Percentiles rank a stretch among this genome's conserved stretches.
Conservation (phyloP, 2,888 invertebrate genomes). For the Asteroscopus sphinx region DNA sequence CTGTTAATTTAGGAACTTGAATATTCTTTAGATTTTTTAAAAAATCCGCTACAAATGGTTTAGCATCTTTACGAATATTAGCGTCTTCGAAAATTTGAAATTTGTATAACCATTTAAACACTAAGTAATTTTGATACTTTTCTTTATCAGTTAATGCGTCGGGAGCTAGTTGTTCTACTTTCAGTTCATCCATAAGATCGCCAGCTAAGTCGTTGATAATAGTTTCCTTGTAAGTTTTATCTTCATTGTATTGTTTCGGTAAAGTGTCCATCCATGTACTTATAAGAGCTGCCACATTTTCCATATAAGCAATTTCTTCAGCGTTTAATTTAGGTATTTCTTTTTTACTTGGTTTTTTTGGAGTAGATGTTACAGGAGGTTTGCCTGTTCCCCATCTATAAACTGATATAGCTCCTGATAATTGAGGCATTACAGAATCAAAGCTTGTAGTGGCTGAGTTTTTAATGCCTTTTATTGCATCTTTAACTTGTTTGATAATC, state of each 20-base stretch:
- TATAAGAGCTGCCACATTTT: slow-evolving; percentile 58
- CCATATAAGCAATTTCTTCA: slow-evolving; percentile 63
- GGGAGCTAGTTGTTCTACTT: slow-evolving; percentile 62
- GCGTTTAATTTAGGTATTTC: slow-evolving; percentile 57
- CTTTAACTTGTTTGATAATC: slow-evolving; percentile 34
- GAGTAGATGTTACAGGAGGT: slow-evolving; percentile 63
- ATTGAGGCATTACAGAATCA: slow-evolving; percentile 37
- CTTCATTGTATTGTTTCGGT: slow-evolving; percentile 61
- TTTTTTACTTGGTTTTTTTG: slow-evolving; percentile 54
- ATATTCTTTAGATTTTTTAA: slow-evolving; percentile 55
- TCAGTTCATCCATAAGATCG: slow-evolving; percentile 66
- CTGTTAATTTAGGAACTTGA: slow-evolving; percentile 60
- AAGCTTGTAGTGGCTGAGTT: slow-evolving; percentile 25
- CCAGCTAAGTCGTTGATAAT: slow-evolving; percentile 68
- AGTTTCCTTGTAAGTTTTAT: slow-evolving; percentile 64
- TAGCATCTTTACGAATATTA: slow-evolving; percentile 47
- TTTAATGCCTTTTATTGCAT: slow-evolving; percentile 19
- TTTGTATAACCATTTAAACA: slow-evolving; percentile 68
- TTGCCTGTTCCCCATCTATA: slow-evolving; percentile 54
- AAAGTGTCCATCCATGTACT: slow-evolving; percentile 67
- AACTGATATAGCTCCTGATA: slow-evolving; percentile 55
- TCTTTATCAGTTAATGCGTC: slow-evolving; percentile 50
- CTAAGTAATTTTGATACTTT: slow-evolving; percentile 58
- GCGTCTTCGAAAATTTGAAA: slow-evolving; percentile 64
- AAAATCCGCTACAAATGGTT: slow-evolving; percentile 60